phyloP scores from a whole-genome alignment of 2,113 vertebrate species.

The Aptenodytes patagonicus region DNA sequence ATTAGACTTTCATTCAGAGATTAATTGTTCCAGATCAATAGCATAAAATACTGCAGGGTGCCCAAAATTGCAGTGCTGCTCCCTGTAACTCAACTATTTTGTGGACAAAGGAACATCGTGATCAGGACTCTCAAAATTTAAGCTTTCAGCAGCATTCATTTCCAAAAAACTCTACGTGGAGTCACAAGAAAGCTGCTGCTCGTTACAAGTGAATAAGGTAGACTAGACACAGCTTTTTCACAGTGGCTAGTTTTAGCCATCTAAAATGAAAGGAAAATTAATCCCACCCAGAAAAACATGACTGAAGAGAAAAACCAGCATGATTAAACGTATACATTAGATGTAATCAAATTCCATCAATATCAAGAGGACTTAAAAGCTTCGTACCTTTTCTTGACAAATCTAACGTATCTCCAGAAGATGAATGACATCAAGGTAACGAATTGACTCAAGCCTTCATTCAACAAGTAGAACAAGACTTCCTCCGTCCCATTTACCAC shows the following conservation, averaged over 20 bases:
- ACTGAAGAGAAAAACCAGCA: background rate
- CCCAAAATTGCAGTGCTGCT: background rate
- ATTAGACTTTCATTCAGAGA: slow-evolving; percentile 45
- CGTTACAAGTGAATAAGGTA: background rate
- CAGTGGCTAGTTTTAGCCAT: background rate
- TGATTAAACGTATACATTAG: background rate
- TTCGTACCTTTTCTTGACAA: background rate
- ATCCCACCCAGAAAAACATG: background rate
- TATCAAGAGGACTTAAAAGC: background rate
- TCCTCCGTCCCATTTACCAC: background rate
- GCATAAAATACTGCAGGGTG: background rate
- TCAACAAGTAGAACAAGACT: background rate
- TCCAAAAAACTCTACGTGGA: background rate
- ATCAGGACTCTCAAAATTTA: background rate
- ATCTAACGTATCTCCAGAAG: background rate
- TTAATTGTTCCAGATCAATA: background rate
- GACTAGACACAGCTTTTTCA: background rate
- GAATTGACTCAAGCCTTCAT: background rate
- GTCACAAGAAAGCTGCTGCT: background rate
- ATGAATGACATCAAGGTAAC: background rate
- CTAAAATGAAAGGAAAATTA: background rate
- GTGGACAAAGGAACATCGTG: background rate
- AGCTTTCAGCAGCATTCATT: background rate
- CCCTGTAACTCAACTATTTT: background rate
- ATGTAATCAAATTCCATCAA: background rate